These are phyloP conservation scores for Trichomycterus rosablanca DNA, from an alignment of 2,113 vertebrate species.

Conservation along the genomic window DNA sequence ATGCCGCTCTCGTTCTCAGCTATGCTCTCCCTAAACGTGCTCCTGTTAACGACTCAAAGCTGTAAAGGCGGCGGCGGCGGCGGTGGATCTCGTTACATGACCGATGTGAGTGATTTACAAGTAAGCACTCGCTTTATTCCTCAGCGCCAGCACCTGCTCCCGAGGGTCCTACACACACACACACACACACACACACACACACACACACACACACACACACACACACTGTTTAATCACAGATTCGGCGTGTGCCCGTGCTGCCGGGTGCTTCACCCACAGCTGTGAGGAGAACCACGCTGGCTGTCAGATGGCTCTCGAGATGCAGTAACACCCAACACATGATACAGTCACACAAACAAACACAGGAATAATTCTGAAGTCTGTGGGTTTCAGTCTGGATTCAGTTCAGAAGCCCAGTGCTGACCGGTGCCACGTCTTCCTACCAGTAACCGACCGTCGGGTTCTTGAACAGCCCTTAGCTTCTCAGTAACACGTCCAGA, in stretches of 20 bases:
- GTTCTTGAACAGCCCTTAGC: no score
- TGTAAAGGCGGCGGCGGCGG: background rate
- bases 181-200: background rate
- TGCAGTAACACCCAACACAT: background rate
- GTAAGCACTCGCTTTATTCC: background rate
- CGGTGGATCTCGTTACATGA: no score
- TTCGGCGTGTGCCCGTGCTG: background rate
- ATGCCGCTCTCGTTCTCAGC: no score
- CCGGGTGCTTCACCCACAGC: slow-evolving; percentile 1
- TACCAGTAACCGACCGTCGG: no score
- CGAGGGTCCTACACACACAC: background rate
- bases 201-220: background rate
- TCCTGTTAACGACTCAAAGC: background rate
- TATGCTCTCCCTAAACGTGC: no score
- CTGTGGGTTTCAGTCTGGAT: no score
- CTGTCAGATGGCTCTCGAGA: slow-evolving; percentile 12
- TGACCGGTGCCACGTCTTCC: no score
- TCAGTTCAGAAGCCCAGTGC: no score
- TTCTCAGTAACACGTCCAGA: no score
- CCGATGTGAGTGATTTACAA: slow-evolving; percentile 3
- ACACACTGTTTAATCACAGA: background rate
- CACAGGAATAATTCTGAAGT: background rate
- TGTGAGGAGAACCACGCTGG: background rate
- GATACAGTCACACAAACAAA: background rate
- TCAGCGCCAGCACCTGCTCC: background rate